phyloP scores from a whole-genome alignment of 2,797 vertebrate species.

The Amblyraja radiata region DNA sequence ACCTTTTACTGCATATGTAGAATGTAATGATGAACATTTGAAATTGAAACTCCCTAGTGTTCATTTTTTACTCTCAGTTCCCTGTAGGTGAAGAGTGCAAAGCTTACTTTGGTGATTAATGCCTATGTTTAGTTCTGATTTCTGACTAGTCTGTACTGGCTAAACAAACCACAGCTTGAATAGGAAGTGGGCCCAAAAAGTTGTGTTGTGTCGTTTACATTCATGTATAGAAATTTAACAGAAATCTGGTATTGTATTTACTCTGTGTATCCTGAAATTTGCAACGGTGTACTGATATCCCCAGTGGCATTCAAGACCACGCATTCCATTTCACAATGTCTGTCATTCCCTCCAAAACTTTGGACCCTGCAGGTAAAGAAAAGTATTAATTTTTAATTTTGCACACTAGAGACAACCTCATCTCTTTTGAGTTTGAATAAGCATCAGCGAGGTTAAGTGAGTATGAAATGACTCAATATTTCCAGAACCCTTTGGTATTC shows the following conservation, averaged over 20 bases:
- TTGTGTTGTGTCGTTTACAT: no score
- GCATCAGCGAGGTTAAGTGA: neutral
- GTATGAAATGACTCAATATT: neutral
- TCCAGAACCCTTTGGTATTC: neutral
- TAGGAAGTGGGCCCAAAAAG: neutral
- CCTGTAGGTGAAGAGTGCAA: neutral
- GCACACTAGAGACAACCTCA: neutral
- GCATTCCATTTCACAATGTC: no score
- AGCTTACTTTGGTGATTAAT: neutral
- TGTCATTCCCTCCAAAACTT: neutral
- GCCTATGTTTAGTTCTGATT: neutral
- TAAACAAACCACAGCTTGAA: no score
- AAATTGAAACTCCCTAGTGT: neutral
- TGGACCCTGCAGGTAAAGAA: neutral
- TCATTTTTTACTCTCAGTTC: neutral
- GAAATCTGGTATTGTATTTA: no score
- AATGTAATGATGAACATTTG: neutral
- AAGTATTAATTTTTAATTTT: neutral
- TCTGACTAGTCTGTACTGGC: neutral
- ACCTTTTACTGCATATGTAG: neutral
- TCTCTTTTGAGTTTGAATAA: neutral
- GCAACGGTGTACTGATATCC: no score
- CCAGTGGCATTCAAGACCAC: no score
- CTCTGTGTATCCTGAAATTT: no score
- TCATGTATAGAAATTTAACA: no score